Conservation (phyloP, 2,797 vertebrate species). For the Falco biarmicus region DNA sequence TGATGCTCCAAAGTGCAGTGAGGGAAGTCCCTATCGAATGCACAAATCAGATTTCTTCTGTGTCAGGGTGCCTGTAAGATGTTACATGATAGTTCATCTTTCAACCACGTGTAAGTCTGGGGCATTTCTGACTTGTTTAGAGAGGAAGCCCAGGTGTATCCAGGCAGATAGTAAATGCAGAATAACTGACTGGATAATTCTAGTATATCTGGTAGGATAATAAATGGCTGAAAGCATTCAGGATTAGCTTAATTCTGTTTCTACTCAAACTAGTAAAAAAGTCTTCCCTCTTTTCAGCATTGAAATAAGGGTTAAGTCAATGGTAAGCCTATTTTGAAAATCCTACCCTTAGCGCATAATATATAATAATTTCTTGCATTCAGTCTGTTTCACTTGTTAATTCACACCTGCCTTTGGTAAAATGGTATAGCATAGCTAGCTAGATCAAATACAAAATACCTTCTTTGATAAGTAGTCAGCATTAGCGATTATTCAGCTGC, state of each 20-base stretch:
- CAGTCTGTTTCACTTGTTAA: not conserved
- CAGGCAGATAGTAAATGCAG: not conserved
- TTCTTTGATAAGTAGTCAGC: not conserved
- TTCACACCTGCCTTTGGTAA: not conserved
- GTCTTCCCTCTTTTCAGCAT: not conserved
- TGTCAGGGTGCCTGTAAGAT: not conserved
- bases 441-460: not conserved
- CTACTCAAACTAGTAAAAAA: not conserved
- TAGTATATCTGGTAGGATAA: not conserved
- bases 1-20: not conserved
- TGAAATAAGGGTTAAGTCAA: not conserved
- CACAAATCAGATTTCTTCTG: not conserved
- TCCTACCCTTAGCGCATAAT: not conserved
- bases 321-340: not conserved
- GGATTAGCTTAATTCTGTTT: not conserved
- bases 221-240: not conserved
- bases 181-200: not conserved
- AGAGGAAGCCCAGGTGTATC: not conserved
- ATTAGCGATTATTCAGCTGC: not conserved
- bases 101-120: not conserved
- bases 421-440: not conserved
- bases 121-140: not conserved
- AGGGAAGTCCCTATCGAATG: not conserved
- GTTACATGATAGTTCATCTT: not conserved
- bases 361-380: not conserved